Evolutionary conservation across 2,888 invertebrate species (phyloP).

Genomic region (Aleiodes testaceus): DNA sequence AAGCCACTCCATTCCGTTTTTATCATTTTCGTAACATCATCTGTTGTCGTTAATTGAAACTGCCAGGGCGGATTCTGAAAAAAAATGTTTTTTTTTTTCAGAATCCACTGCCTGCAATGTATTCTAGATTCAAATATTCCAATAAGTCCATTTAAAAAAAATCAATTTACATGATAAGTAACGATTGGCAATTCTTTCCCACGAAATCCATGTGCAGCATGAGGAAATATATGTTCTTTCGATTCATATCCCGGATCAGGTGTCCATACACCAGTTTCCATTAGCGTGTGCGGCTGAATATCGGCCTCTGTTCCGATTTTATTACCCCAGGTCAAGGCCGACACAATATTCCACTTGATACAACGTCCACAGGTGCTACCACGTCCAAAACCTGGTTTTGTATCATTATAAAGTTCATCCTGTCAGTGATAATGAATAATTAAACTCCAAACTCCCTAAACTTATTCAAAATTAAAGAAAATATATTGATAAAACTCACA

Average conservation of each 20-base stretch:
- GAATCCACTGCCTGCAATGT: too few species aligned
- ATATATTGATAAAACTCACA: slow-evolving; percentile 71
- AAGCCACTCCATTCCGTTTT: slow-evolving; percentile 78
- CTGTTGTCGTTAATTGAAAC: slow-evolving; percentile 76
- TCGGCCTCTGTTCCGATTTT: slow-evolving; percentile 72
- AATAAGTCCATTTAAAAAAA: neutral
- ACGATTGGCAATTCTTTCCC: slow-evolving; percentile 82
- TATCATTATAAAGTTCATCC: slow-evolving; percentile 46
- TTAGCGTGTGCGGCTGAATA: slow-evolving; percentile 60
- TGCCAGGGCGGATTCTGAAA: slow-evolving; percentile 93
- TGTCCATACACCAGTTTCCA: slow-evolving; percentile 83
- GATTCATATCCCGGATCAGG: slow-evolving; percentile 81
- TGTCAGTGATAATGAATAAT: slow-evolving; percentile 18
- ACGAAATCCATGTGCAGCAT: slow-evolving; percentile 85
- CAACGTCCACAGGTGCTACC: slow-evolving; percentile 61
- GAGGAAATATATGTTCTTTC: slow-evolving; percentile 85
- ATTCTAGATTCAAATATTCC: too few species aligned
- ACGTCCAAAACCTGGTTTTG: neutral
- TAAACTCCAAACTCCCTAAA: too few species aligned
- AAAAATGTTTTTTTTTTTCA: neutral
- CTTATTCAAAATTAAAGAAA: too few species aligned
- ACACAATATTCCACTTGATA: slow-evolving; percentile 73
- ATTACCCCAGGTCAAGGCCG: slow-evolving; percentile 77
- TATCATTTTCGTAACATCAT: slow-evolving; percentile 66
- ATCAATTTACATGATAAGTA: slow-evolving; percentile 82